Base-by-base conservation (phyloP, 1,140 invertebrate species). In the Hycleus cichorii region DNA sequence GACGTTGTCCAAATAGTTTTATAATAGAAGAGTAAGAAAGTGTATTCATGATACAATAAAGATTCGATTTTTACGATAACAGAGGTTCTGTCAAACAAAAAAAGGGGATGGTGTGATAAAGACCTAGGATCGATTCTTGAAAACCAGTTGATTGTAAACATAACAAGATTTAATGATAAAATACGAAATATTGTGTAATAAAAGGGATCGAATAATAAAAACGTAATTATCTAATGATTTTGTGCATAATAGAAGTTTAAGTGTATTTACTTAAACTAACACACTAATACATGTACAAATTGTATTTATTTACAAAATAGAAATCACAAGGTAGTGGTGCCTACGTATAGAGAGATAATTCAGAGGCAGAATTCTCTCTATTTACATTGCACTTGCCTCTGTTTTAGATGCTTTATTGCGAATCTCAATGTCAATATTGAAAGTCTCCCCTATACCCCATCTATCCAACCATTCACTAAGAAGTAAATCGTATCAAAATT, bases 371-470 rank as follows among this genome's bases (percentile, higher is more conserved):
- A 32, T 32, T 32, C 32, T 52, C 45, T 46, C 51, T 66, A 62
- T 66, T 66, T 64, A 55, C 62, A 26, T 11, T 57, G 62, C 64
- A 66, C 64, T 66, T 59, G 59, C 55, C 59, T 64, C 62, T 66
- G 64, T 66, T 66, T 66, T 66, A 66, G 64, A 61, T 64, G 64
- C 64, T 66, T 66, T 66, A 66, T 66, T 66, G 64, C 64, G 64
- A 66, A 66, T 66, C 64, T 62, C 64, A 62, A 66, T 64, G 64
- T 66, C 64, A 66, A 66, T 60, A 66, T 60, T 59, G 54, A 50
- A 48, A 43, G 39, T 46, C 45, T 46, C 39, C 43, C 45, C 27
- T 32, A 44, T 46, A 52, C 32, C 49, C 32, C 32, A 32, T 32
- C 32, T 18, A 18, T 18, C 32, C 32, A 32, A 5, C 7, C 32